These are phyloP conservation scores for Drosophila parthenogenetica DNA, from an alignment of 2,888 invertebrate genomes.

Conservation along the genomic window DNA sequence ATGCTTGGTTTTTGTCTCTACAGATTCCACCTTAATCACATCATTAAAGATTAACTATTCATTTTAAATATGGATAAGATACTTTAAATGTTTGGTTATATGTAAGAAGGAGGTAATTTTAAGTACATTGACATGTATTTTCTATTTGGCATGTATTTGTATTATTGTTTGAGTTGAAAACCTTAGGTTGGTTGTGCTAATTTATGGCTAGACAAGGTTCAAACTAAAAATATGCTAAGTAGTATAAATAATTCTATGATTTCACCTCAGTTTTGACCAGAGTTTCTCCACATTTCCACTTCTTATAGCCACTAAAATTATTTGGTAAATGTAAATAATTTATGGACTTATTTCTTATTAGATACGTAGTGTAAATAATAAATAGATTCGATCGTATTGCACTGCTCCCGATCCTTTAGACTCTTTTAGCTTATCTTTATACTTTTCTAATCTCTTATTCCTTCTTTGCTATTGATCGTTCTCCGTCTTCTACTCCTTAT, in stretches of 20 bases:
- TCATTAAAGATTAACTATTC: slow-evolving; percentile 1
- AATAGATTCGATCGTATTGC: slow-evolving; percentile 42
- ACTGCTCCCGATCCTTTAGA: slow-evolving; percentile 1
- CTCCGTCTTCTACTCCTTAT: background rate
- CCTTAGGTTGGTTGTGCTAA: slow-evolving; percentile 12
- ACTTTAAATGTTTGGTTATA: slow-evolving; percentile 39
- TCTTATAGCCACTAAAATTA: slow-evolving; percentile 1
- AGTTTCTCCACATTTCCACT: slow-evolving; percentile 24
- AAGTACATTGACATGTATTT: slow-evolving; percentile 52
- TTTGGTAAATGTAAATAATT: background rate
- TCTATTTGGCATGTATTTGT: slow-evolving; percentile 54
- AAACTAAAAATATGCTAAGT: slow-evolving; percentile 12
- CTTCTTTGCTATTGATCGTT: background rate
- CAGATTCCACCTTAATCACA: slow-evolving; percentile 15
- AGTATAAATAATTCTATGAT: slow-evolving; percentile 17
- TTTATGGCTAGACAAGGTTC: slow-evolving; percentile 1
- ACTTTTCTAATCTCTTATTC: background rate
- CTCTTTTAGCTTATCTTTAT: background rate
- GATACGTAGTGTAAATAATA: slow-evolving; percentile 9
- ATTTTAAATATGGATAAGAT: background rate
- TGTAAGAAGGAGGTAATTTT: slow-evolving; percentile 43
- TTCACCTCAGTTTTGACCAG: slow-evolving; percentile 26
- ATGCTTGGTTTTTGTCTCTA: background rate
- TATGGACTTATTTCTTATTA: slow-evolving; percentile 2
- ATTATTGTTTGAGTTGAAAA: slow-evolving; percentile 38